These are phyloP conservation scores for Xestia sexstrigata DNA, from an alignment of 2,888 invertebrate species.

Conservation along the genomic window DNA sequence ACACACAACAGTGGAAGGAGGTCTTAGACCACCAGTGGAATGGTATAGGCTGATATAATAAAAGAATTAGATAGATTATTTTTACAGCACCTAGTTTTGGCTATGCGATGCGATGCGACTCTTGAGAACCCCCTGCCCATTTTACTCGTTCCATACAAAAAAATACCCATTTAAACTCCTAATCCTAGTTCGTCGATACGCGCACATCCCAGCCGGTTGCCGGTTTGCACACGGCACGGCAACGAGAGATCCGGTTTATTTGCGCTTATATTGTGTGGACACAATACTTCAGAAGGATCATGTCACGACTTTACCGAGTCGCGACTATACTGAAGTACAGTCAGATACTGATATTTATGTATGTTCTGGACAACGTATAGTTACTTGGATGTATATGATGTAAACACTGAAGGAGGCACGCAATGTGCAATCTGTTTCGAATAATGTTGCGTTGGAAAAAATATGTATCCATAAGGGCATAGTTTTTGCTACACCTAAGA, in stretches of 20 bases:
- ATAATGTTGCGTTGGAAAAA: too few relatives aligned
- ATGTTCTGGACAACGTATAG: neutral
- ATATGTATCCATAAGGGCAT: too few relatives aligned
- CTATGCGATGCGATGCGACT: neutral
- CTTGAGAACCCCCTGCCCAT: neutral
- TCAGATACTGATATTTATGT: slow-evolving; percentile 9
- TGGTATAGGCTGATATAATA: too few relatives aligned
- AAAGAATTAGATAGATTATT: too few relatives aligned
- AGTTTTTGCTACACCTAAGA: too few relatives aligned
- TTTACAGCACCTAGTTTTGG: neutral
- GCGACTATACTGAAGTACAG: slow-evolving; percentile 35
- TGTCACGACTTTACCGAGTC: slow-evolving; percentile 67
- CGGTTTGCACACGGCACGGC: slow-evolving; percentile 39
- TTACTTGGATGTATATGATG: neutral
- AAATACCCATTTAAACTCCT: neutral
- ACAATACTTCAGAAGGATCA: slow-evolving; percentile 85
- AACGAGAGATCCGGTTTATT: slow-evolving; percentile 85
- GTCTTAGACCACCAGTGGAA: too few relatives aligned
- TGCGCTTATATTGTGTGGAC: slow-evolving; percentile 90
- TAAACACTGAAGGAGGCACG: neutral
- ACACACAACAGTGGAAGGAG: too few relatives aligned
- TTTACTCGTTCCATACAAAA: neutral
- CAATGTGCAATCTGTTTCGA: neutral
- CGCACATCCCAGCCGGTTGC: slow-evolving; percentile 1
- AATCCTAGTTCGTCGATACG: slow-evolving; percentile 11